phyloP scores from a whole-genome alignment of 1,140 invertebrate species.

The Zaprionus kolodkinae region DNA sequence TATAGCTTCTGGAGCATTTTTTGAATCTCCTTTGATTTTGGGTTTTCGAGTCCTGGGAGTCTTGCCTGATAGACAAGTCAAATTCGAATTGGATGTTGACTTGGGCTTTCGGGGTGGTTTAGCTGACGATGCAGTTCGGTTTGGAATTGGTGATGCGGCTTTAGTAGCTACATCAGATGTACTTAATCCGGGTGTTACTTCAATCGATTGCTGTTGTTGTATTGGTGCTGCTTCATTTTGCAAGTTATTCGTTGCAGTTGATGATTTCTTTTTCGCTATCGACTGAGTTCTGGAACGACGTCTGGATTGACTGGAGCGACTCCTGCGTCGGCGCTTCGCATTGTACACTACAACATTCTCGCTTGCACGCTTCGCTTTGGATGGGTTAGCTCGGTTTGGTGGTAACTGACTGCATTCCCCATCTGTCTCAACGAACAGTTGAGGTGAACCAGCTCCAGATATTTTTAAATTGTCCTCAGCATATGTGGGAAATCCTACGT shows the following conservation, averaged over 20 bases:
- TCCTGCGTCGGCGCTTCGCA: not conserved
- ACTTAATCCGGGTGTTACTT: not conserved
- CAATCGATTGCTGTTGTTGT: not conserved
- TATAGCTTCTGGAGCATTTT: too few relatives aligned
- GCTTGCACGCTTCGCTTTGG: not conserved
- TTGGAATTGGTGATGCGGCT: not conserved
- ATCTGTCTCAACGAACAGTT: conserved; percentile 53
- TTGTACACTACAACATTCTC: not conserved
- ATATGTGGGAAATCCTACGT: not conserved
- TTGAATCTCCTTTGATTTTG: not conserved
- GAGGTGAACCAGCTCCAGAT: conserved; percentile 35
- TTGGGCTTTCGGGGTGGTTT: not conserved
- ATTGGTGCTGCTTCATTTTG: not conserved
- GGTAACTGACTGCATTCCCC: conserved; percentile 32
- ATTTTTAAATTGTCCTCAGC: not conserved
- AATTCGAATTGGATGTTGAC: not conserved
- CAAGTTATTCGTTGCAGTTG: not conserved
- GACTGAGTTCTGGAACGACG: too few relatives aligned
- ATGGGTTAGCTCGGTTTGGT: not conserved
- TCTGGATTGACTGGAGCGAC: not conserved
- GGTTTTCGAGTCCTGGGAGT: not conserved
- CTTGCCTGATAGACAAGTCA: not conserved
- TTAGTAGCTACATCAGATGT: not conserved
- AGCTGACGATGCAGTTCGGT: not conserved
- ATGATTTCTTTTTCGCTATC: not conserved